Base-by-base conservation (phyloP, 2,888 invertebrate genomes). In the Alloplasta piceator region DNA sequence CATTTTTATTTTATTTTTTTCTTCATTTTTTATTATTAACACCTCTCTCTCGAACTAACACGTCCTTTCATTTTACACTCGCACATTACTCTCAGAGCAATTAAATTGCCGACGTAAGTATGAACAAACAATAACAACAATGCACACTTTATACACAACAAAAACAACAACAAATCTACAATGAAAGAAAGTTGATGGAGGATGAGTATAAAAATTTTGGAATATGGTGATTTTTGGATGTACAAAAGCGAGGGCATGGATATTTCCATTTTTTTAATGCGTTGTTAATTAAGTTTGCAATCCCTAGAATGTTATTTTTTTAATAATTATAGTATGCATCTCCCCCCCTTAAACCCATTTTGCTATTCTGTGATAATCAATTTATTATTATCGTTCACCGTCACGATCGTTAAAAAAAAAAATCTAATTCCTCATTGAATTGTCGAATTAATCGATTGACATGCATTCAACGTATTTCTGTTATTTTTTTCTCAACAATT, bases 1-100 rank as follows among this genome's bases (percentile, higher is more conserved):
- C 9, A 56, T 74, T 41, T 80, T 74, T 81, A 75, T 78, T 75
- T 79, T 79, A 83, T 83, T 77, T 79, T 82, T 82, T 82, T 83
- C 79, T 80, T 80, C 82, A 83, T 82, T 58, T 58, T 72, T 79
- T 58, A 60, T 73, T 61, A 68, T 63, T 48, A 72, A 64, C 67
- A 64, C 39, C 79, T 61, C 48, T 70, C 16, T 52, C 58, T 71
- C n/a, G 46, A 66, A 80, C 67, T 75, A 64, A 78, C 72, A 77
- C 77, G 63, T 81, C 77, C 73, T 79, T 73, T 77, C 79, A 77
- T 73, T 67, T 48, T 73, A 52, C 80, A 82, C 68, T 60, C 67
- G 76, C 77, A 80, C 80, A 82, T 73, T 67, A 73, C 68, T 77
- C 68, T 60, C 73, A 26, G 52, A 56, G 71, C 70, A 78, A 76